phyloP scores from a whole-genome alignment of 2,888 invertebrate genomes.

The Sesamia inferens region DNA sequence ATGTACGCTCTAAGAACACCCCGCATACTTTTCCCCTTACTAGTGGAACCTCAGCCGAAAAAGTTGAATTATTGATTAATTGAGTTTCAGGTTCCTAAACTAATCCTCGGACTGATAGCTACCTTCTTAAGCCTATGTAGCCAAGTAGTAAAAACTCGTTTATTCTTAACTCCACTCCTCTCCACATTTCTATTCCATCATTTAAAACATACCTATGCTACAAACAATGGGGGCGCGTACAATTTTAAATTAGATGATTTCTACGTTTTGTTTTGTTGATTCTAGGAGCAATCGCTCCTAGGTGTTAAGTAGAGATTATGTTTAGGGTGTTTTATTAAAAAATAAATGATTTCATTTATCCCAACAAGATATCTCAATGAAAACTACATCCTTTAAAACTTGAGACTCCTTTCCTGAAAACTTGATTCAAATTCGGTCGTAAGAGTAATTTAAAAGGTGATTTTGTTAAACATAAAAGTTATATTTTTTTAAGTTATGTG shows the following conservation, averaged over 20 bases:
- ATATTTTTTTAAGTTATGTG: no score
- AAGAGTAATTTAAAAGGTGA: no score
- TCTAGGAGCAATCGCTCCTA: background rate
- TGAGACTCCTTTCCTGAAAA: background rate
- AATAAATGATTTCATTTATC: background rate
- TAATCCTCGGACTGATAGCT: background rate
- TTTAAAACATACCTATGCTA: background rate
- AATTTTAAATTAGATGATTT: background rate
- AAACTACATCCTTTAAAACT: background rate
- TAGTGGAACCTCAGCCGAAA: no score
- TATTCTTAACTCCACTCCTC: background rate
- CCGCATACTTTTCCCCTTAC: no score
- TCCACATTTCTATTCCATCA: background rate
- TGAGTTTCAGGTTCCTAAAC: background rate
- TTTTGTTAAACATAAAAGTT: no score
- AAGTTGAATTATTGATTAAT: conserved; percentile 2
- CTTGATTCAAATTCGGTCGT: background rate
- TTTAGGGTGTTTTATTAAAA: background rate
- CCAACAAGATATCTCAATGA: background rate
- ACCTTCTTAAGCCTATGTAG: background rate
- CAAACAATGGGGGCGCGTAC: background rate
- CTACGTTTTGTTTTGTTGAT: background rate
- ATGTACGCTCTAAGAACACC: no score
- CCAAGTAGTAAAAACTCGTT: no score
- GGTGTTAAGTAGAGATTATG: background rate